Evolutionary conservation across 2,113 vertebrate genomes (phyloP), one percentile per base, ranked within the genome.

Genomic region (Hymenochirus boettgeri): DNA sequence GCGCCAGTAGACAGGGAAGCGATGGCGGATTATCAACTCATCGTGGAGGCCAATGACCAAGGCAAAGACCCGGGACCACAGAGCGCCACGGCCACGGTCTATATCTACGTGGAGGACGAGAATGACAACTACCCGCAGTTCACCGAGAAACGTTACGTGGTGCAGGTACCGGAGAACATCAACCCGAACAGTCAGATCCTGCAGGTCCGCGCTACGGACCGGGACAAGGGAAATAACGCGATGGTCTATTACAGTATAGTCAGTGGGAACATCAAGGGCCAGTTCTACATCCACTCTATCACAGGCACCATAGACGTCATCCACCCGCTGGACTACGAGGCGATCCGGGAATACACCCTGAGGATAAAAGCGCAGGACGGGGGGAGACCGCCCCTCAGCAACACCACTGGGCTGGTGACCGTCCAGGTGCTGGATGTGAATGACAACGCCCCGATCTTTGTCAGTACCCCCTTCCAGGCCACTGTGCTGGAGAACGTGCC

Each of bases 51-150:
- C 62, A 92, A 92, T 0, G 96, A 99, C 78, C 94, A 95, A 78
- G 95, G 96, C 31, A 93, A 91, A 71, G 92, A 96, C 48, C 93
- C 94, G 0, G 88, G 90, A 1, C 93, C 96, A 0, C 92, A 82
- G 17, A 96, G 90, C 0, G 92, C 94, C 67, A 94, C 93, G 0
- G 94, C 92, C 42, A 94, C 88, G 0, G 92, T 98, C 27, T 81
- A 92, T 74, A 95, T 99, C 69, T 74, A 83, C 0, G 87, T 98
- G 15, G 96, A 97, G 74, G 96, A 98, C 1, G 96, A 99, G 71
- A 98, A 98, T 0, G 96, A 99, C 79, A 98, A 99, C 78, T 94
- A 90, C 70, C 96, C 96, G 0, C 96, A 99, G 83, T 99, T 99
- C 76, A 92, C 89, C 1, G 86, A 95, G 76, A 94, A 94, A 69